Evolutionary conservation across 2,888 invertebrate genomes (phyloP).

Genomic region (Bursaphelenchus okinawaensis): DNA sequence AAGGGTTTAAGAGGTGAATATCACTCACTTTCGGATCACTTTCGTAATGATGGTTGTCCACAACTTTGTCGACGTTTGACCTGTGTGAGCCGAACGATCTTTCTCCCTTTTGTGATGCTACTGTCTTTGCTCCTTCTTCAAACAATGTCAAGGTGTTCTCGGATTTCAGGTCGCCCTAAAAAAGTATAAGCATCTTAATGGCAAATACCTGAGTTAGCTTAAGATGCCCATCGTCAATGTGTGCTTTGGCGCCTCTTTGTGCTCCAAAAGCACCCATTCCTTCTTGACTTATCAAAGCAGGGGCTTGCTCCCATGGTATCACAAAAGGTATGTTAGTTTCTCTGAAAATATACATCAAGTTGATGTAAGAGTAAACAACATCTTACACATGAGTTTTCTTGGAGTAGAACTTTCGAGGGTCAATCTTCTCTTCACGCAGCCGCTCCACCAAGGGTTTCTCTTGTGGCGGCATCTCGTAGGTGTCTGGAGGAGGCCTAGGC

Average conservation of each 20-base stretch:
- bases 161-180: conserved; percentile 45
- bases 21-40: conserved; percentile 15
- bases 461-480: conserved; percentile 33
- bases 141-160: conserved; percentile 47
- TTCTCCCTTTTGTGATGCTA: conserved; percentile 33
- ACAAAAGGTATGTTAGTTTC: conserved; percentile 41
- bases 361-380: background rate
- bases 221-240: conserved; percentile 26
- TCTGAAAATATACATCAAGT: conserved; percentile 1
- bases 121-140: conserved; percentile 30
- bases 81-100: conserved; percentile 41
- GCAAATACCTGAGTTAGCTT: conserved; percentile 22
- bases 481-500: conserved; percentile 27
- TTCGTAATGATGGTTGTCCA: conserved; percentile 46
- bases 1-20: background rate
- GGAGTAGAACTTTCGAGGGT: conserved; percentile 42
- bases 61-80: conserved; percentile 37
- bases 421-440: conserved; percentile 41
- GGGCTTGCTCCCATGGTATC: conserved; percentile 38
- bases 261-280: conserved; percentile 52
- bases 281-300: conserved; percentile 29
- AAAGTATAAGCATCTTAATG: background rate
- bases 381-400: conserved; percentile 38
- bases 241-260: conserved; percentile 26
- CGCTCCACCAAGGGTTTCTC: conserved; percentile 43